A percentile compares a stretch with the other conserved stretches of the same genome.
phyloP scores from a whole-genome alignment of 1,140 invertebrate species.

The Eumaeus atala region DNA sequence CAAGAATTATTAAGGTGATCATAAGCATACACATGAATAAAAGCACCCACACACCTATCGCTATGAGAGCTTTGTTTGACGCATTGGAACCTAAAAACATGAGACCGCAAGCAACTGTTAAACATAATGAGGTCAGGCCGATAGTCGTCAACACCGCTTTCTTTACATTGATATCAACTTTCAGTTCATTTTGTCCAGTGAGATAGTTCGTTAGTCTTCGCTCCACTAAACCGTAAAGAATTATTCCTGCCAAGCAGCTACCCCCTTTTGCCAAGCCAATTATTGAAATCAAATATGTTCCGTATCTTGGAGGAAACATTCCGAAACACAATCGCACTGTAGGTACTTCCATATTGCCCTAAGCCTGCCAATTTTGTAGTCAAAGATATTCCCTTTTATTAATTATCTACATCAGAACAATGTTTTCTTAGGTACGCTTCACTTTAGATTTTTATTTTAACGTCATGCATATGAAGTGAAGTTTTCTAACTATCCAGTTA shows the following conservation, averaged over 20 bases:
- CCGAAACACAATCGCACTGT: slow-evolving; percentile 30
- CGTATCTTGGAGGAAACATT: slow-evolving; percentile 34
- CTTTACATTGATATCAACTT: slow-evolving; percentile 25
- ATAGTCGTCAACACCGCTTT: slow-evolving; percentile 33
- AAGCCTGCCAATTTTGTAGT: too few species aligned
- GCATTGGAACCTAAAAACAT: too few species aligned
- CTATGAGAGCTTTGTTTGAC: too few species aligned
- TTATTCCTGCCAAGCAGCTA: slow-evolving; percentile 27
- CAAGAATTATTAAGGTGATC: slow-evolving; percentile 21
- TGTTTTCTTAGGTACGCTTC: too few species aligned
- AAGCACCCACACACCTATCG: slow-evolving; percentile 17
- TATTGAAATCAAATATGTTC: slow-evolving; percentile 36
- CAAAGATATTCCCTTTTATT: too few species aligned
- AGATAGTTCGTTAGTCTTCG: slow-evolving; percentile 23
- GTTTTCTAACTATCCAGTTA: too few species aligned
- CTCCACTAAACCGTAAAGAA: slow-evolving; percentile 38
- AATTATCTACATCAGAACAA: too few species aligned
- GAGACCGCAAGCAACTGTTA: too few species aligned
- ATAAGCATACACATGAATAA: slow-evolving; percentile 30
- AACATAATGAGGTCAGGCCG: slow-evolving; percentile 34
- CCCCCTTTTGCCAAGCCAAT: slow-evolving; percentile 33
- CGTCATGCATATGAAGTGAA: too few species aligned
- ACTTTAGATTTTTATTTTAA: too few species aligned
- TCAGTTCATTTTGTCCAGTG: slow-evolving; percentile 3
- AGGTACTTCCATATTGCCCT: slow-evolving; percentile 31